Conservation (phyloP, 2,888 invertebrate species). For the Tyria jacobaeae region DNA sequence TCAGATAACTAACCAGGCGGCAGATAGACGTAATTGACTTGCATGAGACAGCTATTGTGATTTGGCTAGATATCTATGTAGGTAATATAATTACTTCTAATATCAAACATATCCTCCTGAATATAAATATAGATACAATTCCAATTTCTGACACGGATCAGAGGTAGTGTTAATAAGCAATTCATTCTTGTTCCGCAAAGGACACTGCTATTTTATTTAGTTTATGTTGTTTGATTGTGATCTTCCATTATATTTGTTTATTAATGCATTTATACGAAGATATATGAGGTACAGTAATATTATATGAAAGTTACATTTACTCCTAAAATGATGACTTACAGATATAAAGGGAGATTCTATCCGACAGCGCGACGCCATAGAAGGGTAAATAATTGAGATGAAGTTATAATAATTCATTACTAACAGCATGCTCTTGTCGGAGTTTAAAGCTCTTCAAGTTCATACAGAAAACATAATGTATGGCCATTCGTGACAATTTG, state of each 20-base stretch:
- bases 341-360: neutral
- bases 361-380: neutral
- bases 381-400: too few species aligned
- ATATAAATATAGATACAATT: neutral
- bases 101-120: slow-evolving; percentile 34
- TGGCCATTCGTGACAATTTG: too few species aligned
- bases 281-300: too few species aligned
- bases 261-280: too few species aligned
- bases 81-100: slow-evolving; percentile 53
- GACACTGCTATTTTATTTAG: neutral
- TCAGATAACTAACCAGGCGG: slow-evolving; percentile 79
- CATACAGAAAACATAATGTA: too few species aligned
- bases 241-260: too few species aligned
- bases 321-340: neutral
- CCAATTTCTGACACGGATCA: neutral
- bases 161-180: neutral
- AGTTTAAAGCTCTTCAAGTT: too few species aligned
- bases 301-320: too few species aligned
- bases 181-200: neutral
- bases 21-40: slow-evolving; percentile 83
- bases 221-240: neutral
- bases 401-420: too few species aligned
- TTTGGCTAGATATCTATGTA: slow-evolving; percentile 63
- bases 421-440: too few species aligned
- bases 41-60: slow-evolving; percentile 81